Conservation (phyloP, 2,888 invertebrate genomes). For the Marasmarcha lunaedactyla region DNA sequence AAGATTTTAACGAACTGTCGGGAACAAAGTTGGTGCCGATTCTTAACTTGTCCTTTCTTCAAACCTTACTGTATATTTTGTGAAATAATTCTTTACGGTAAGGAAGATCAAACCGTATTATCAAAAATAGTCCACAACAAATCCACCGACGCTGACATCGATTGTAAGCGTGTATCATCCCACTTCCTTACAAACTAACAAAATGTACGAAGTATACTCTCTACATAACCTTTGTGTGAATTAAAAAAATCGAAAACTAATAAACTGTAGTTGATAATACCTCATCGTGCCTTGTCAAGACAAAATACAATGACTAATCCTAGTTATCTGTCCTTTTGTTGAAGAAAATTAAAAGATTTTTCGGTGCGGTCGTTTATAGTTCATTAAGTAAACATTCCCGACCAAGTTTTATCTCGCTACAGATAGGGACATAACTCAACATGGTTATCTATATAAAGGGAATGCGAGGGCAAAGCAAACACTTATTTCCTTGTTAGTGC, state of each 20-base stretch:
- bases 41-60: constrained; percentile 35
- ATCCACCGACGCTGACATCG: too few species aligned
- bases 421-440: constrained; percentile 43
- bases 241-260: too few species aligned
- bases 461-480: constrained; percentile 36
- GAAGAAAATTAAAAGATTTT: constrained; percentile 34
- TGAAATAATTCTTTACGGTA: too few species aligned
- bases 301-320: constrained; percentile 5
- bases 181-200: too few species aligned
- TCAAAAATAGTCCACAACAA: too few species aligned
- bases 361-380: constrained; percentile 34
- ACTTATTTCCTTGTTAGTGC: constrained; percentile 35
- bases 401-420: constrained; percentile 40
- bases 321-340: constrained; percentile 18
- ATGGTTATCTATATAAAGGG: constrained; percentile 40
- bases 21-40: constrained; percentile 25
- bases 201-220: too few species aligned
- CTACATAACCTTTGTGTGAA: too few species aligned
- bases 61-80: constrained; percentile 33
- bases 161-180: too few species aligned
- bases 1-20: background rate
- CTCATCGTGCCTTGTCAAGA: too few species aligned
- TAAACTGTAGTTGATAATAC: too few species aligned
- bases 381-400: constrained; percentile 65
- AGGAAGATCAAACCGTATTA: background rate